phyloP scores from a whole-genome alignment of 1,140 invertebrate genomes.

The Cydia amplana region DNA sequence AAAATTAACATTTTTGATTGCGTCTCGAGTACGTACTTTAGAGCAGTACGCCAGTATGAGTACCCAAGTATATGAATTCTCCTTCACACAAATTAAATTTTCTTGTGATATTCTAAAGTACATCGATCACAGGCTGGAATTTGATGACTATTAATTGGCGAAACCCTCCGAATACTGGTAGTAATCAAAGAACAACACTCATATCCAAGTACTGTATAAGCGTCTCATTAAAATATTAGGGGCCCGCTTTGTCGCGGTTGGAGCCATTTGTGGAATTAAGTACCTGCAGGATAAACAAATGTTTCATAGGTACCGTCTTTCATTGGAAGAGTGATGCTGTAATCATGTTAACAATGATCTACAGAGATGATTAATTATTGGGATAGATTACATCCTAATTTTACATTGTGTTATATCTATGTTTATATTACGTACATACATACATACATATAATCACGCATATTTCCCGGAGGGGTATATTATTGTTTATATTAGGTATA shows the following conservation, averaged over 20 bases:
- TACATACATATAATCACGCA: too few species aligned
- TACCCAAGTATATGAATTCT: background rate
- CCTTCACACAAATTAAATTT: background rate
- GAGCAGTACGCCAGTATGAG: background rate
- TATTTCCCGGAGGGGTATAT: too few species aligned
- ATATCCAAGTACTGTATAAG: slow-evolving; percentile 2
- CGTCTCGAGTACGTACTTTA: background rate
- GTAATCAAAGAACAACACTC: slow-evolving; percentile 14
- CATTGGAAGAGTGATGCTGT: too few species aligned
- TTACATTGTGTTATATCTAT: too few species aligned
- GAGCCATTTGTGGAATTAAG: background rate
- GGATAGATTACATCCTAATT: too few species aligned
- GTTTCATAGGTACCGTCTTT: too few species aligned
- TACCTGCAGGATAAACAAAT: background rate
- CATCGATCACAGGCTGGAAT: background rate
- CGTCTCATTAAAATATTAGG: slow-evolving; percentile 14
- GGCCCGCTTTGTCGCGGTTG: background rate
- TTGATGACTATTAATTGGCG: background rate
- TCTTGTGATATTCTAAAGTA: background rate
- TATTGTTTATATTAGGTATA: too few species aligned
- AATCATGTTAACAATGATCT: too few species aligned
- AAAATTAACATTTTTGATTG: background rate
- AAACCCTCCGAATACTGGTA: slow-evolving; percentile 1
- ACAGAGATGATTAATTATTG: too few species aligned
- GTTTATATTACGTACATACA: too few species aligned